These are phyloP conservation scores for Podarcis muralis DNA, from an alignment of 2,113 vertebrate species.

Conservation along the genomic window DNA sequence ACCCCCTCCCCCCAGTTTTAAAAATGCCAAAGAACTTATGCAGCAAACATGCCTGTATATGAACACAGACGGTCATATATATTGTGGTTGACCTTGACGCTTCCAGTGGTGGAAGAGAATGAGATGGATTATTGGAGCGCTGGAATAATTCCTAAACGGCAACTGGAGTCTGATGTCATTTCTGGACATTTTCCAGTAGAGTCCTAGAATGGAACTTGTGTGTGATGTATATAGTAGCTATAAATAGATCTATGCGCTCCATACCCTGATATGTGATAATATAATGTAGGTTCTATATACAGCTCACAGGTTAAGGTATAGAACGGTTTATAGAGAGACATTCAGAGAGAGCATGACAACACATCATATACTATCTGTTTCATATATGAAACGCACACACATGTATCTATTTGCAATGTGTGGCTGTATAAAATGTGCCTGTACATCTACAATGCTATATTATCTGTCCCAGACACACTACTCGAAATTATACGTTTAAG, in stretches of 20 bases:
- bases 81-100: not conserved
- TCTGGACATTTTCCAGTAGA: slow-evolving; percentile 24
- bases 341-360: not conserved
- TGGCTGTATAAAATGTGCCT: not conserved
- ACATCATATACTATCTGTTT: not conserved
- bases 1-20: not conserved
- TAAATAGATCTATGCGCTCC: not conserved
- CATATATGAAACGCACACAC: not conserved
- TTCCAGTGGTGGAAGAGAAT: not conserved
- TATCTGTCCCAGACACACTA: no score
- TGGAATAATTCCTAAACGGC: slow-evolving; percentile 35
- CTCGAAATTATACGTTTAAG: not conserved
- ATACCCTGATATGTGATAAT: not conserved
- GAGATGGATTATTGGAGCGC: not conserved
- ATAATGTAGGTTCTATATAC: not conserved
- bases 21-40: not conserved
- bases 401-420: not conserved
- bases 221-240: not conserved
- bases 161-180: slow-evolving; percentile 44
- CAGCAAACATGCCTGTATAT: not conserved
- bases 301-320: not conserved
- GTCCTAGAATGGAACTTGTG: slow-evolving; percentile 21
- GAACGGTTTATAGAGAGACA: not conserved
- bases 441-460: not conserved
- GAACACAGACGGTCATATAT: not conserved